Base-by-base conservation (phyloP, 2,888 invertebrate species). In the Philaethria dido region DNA sequence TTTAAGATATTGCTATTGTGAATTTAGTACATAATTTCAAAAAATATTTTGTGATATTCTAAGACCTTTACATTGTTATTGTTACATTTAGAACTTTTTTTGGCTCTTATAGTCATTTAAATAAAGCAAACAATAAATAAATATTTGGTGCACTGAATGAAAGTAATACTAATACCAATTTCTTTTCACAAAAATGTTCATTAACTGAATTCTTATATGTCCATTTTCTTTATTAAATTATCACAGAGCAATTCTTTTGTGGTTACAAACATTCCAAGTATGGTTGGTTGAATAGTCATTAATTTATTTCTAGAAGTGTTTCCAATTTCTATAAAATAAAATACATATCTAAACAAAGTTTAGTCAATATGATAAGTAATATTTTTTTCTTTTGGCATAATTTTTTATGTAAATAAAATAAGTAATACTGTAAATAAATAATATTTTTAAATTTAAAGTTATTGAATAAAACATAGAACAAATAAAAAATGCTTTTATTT, bases 181-280 rank as follows among this genome's bases (percentile, higher is more conserved):
- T 39, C 39, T 6, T 1, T 39, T 3, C 3, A 11, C 3, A 39
- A 13, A 33, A 33, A 33, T 8, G 33, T 20, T 47, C 2, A 18
- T 18, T 20, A 11, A 47, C 16, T 20, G 9, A n/a, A n/a, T n/a
- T n/a, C 9, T 47, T 3, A 47, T 18, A 20, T 20, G 22, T 20
- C 13, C 13, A 20, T 11, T 42, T n/a, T 42, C 5, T 14, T n/a
- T 9, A 25, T 22, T 25, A n/a, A 57, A 20, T 57, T 25, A 39
- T 39, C n/a, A 57, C n/a, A 39, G 8, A 20, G 14, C 9, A 22
- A 42, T 61, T 63, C 18, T 50, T 18, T 61, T 70, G 68, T 70
- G 66, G 66, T 70, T 52, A 59, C 18, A 16, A 62, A 64, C 69
- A 71, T 67, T 69, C 57, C 57, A 57, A 2, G n/a, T 25, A 25